Base-by-base conservation (phyloP, 2,113 vertebrate species). In the Pandion haliaetus region DNA sequence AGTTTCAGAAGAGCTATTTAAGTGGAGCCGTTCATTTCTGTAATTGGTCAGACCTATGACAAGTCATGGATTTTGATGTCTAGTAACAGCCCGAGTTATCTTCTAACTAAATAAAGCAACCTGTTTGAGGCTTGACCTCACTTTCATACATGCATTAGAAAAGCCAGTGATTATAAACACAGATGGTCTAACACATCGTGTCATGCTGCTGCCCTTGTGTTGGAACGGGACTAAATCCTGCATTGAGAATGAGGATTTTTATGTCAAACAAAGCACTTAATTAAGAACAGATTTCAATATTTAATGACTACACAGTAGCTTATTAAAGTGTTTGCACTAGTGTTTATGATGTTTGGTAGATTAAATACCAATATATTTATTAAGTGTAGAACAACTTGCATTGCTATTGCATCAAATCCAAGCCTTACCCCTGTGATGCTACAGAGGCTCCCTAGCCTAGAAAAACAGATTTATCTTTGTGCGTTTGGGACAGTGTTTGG, bases 231-330 rank as follows among this genome's bases (percentile, higher is more conserved):
- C 71, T 91, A 72, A 91, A 85, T 80, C 84, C 94, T 87, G 86
- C 78, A 85, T 40, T 82, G 84, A 80, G 87, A 96, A 94, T 95
- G 91, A 96, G 70, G 66, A 65, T 82, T 95, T 95, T 91, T 80
- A 87, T 95, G 89, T 94, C 90, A 97, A 95, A 95, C 10, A 69
- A 95, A 90, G 61, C 52, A 86, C 84, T 95, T 96, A 96, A 97
- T 96, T 95, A 96, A 91, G 84, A 97, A 91, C 71, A 94, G 40
- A 93, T 93, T 96, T 88, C 86, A 96, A 85, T 95, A 94, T 97
- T 97, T 97, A 97, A 96, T 92, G 77, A 83, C 88, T 96, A 73
- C 67, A 81, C 38, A 88, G 89, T 87, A 93, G 74, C 47, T 93
- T 93, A 93, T 95, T 96, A 93, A 95, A 95, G 91, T 94, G 91